Evolutionary conservation across 2,113 vertebrate genomes (phyloP).

Genomic region (Zosterops japonicus): DNA sequence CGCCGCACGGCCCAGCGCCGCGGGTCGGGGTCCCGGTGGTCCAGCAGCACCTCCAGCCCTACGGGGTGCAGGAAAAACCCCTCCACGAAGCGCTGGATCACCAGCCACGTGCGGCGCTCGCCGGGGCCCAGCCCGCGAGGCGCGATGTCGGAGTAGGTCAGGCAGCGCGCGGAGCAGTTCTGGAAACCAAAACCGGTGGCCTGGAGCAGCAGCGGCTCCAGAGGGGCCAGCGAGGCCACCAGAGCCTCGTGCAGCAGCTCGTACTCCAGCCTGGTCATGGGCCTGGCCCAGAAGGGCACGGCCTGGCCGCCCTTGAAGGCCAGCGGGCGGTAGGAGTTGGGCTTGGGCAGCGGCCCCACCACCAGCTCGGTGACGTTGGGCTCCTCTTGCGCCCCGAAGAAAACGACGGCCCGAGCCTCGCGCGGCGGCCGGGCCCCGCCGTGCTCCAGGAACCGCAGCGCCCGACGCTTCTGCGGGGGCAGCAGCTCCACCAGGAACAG

Average conservation of each 20-base stretch:
- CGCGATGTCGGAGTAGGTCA: constrained; percentile 83
- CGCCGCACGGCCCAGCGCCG: constrained; percentile 77
- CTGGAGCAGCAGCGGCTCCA: constrained; percentile 74
- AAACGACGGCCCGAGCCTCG: constrained; percentile 81
- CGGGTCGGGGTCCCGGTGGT: constrained; percentile 78
- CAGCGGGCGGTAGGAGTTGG: constrained; percentile 65
- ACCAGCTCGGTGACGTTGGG: constrained; percentile 86
- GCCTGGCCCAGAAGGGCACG: constrained; percentile 77
- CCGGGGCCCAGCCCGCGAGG: constrained; percentile 83
- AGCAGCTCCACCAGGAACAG: constrained; percentile 88
- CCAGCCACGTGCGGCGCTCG: constrained; percentile 84
- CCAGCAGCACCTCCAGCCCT: constrained; percentile 87
- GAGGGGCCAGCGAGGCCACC: constrained; percentile 43
- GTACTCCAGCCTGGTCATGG: constrained; percentile 74
- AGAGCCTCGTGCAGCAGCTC: constrained; percentile 61
- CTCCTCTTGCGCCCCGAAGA: constrained; percentile 79
- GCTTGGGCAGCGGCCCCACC: constrained; percentile 81
- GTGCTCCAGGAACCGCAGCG: constrained; percentile 78
- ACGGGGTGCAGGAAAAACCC: constrained; percentile 88
- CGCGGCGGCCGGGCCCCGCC: constrained; percentile 73
- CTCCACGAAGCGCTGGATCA: constrained; percentile 84
- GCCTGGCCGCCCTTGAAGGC: constrained; percentile 10
- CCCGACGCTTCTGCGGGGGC: constrained; percentile 80
- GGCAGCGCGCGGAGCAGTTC: constrained; percentile 79
- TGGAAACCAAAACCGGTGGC: constrained; percentile 77